These are phyloP conservation scores for Streblospio benedicti DNA, from an alignment of 1,140 invertebrate species.

Conservation along the genomic window DNA sequence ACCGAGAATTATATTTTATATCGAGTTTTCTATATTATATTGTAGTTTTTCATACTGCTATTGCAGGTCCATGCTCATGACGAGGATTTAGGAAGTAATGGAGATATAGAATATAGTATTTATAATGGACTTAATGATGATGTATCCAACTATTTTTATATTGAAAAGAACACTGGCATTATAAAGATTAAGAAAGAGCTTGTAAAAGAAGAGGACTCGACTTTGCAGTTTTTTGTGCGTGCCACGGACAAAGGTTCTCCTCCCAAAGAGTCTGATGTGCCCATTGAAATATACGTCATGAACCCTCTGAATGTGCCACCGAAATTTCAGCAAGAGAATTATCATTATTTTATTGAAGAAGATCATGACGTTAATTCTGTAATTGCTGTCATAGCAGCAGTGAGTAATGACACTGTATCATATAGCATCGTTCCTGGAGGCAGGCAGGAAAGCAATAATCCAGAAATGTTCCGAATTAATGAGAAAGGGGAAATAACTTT, in stretches of 20 bases:
- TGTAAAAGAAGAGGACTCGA: constrained; percentile 67
- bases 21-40: no score
- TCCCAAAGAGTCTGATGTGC: constrained; percentile 63
- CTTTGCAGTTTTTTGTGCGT: constrained; percentile 80
- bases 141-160: no score
- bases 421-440: constrained; percentile 62
- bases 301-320: constrained; percentile 60
- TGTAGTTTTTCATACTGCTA: no score
- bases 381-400: constrained; percentile 38
- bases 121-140: no score
- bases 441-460: constrained; percentile 29
- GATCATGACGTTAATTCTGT: constrained; percentile 56
- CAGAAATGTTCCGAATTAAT: constrained; percentile 63
- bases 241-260: constrained; percentile 69
- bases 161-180: no score
- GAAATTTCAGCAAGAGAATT: constrained; percentile 60
- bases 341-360: constrained; percentile 72
- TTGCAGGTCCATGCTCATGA: no score
- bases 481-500: constrained; percentile 63
- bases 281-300: constrained; percentile 70
- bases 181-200: no score
- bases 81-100: no score
- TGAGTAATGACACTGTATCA: constrained; percentile 42
- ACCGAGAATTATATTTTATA: no score
- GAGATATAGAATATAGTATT: no score